Conservation (phyloP, 35 echinoderm and acorn worm species). For the Heliocidaris erythrogramma region DNA sequence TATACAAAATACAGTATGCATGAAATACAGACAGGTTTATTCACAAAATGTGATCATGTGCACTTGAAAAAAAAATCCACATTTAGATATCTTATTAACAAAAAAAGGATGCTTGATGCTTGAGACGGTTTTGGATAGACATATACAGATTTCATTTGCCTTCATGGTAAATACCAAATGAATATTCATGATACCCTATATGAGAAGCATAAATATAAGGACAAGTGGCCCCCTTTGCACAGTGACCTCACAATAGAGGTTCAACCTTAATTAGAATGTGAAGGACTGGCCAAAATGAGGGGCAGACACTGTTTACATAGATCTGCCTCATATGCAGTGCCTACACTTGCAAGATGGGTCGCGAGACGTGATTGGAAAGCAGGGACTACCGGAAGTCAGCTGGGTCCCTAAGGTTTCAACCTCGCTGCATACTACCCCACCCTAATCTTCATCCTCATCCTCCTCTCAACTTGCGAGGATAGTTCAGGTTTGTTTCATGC, state of each 20-base stretch:
- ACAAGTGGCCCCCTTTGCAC: neutral
- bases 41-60: no score
- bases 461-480: neutral
- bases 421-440: neutral
- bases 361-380: neutral
- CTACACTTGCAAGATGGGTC: constrained; percentile 1
- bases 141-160: no score
- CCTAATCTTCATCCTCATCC: neutral
- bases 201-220: neutral
- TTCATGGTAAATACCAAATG: no score
- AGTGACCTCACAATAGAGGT: neutral
- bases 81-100: no score
- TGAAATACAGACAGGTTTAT: no score
- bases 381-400: neutral
- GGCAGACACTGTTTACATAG: constrained; percentile 15
- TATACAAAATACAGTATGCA: no score
- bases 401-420: neutral
- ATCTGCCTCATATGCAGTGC: constrained; percentile 16
- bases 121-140: no score
- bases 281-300: neutral
- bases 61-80: no score
- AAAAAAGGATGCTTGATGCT: no score
- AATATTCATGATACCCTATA: neutral
- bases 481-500: neutral
- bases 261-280: constrained; percentile 37